Conservation (phyloP, 2,888 invertebrate genomes). For the Pristionchus mayeri region DNA sequence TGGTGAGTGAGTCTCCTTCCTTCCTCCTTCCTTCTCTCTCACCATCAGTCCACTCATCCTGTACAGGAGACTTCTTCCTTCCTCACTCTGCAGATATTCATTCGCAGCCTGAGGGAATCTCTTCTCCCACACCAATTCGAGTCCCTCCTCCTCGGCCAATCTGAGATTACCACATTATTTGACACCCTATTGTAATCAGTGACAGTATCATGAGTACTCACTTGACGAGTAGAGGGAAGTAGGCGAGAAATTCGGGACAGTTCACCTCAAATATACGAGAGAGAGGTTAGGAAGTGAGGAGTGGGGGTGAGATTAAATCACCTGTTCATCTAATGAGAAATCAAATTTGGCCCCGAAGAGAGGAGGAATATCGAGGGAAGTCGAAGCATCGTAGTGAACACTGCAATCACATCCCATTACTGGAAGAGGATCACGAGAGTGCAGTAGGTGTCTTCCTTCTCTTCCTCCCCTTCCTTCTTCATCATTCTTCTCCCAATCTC, state of each 20-base stretch:
- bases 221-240: conserved; percentile 83
- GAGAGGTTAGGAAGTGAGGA: neutral
- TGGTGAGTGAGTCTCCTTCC: neutral
- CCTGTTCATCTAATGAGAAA: conserved; percentile 90
- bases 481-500: no score
- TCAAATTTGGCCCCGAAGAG: conserved; percentile 96
- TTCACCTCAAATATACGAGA: conserved; percentile 83
- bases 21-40: neutral
- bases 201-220: conserved; percentile 53
- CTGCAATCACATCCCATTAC: neutral
- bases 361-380: conserved; percentile 79
- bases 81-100: conserved; percentile 53
- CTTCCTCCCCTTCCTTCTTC: no score
- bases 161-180: conserved; percentile 53
- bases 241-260: conserved; percentile 97
- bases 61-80: conserved; percentile 3
- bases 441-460: neutral
- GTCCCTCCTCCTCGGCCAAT: conserved; percentile 69
- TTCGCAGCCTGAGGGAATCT: conserved; percentile 69
- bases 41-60: conserved; percentile 44
- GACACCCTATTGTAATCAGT: neutral
- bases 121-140: conserved; percentile 72
- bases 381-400: conserved; percentile 14
- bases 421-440: no score
- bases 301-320: neutral